These are phyloP conservation scores for Gari tellinella DNA, from an alignment of 2,888 invertebrate genomes.

Conservation along the genomic window DNA sequence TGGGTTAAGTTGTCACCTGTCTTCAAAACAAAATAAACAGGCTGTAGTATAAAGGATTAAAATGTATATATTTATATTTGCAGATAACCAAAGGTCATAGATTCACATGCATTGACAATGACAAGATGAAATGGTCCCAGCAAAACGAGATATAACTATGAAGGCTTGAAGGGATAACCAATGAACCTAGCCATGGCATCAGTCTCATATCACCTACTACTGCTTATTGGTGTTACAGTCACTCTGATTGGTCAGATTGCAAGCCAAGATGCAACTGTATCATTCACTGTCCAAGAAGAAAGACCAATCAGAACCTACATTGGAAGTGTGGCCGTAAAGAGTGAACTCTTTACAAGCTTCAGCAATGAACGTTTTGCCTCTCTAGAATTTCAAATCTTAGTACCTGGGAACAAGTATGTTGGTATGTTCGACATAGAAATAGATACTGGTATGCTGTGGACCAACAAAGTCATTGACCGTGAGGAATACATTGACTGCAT, in stretches of 20 bases:
- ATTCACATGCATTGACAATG: too few relatives aligned
- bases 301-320: constrained; percentile 37
- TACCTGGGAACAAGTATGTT: constrained; percentile 53
- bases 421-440: constrained; percentile 67
- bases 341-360: constrained; percentile 47
- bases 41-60: too few relatives aligned
- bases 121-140: too few relatives aligned
- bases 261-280: constrained; percentile 56
- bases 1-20: too few relatives aligned
- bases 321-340: constrained; percentile 63
- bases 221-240: constrained; percentile 1
- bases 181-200: too few relatives aligned
- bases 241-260: constrained; percentile 21
- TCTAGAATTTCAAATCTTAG: constrained; percentile 59
- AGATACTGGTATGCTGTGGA: constrained; percentile 67
- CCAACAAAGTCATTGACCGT: constrained; percentile 68
- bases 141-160: too few relatives aligned
- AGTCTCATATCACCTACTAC: too few relatives aligned
- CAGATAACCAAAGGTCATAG: too few relatives aligned
- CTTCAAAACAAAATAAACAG: too few relatives aligned
- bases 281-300: constrained; percentile 44
- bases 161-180: too few relatives aligned
- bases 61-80: too few relatives aligned
- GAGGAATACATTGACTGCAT: constrained; percentile 67
- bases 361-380: constrained; percentile 42